These are phyloP conservation scores for Aplocera efformata DNA, from an alignment of 2,888 invertebrate species.

Conservation along the genomic window DNA sequence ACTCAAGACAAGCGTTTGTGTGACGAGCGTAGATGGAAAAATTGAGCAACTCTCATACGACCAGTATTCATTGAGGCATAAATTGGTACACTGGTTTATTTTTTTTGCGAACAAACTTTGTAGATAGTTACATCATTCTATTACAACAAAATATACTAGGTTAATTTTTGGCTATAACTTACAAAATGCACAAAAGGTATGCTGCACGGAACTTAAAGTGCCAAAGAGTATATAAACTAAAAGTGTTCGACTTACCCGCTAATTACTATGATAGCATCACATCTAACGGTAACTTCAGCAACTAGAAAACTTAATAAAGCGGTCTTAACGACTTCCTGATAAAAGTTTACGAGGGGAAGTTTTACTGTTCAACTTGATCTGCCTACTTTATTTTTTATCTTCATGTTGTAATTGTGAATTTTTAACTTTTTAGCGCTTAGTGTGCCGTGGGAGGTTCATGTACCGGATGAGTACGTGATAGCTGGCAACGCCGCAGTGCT, in stretches of 20 bases:
- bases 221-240: neutral
- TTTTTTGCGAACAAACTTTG: too few species aligned
- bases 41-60: too few species aligned
- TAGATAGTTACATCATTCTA: too few species aligned
- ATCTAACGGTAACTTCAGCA: neutral
- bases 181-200: too few species aligned
- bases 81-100: too few species aligned
- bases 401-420: neutral
- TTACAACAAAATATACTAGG: too few species aligned
- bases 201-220: too few species aligned
- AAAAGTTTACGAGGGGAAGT: neutral
- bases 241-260: neutral
- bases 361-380: neutral
- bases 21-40: too few species aligned
- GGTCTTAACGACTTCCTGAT: slow-evolving; percentile 3
- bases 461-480: slow-evolving; percentile 95
- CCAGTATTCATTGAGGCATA: too few species aligned
- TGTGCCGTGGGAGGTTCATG: slow-evolving; percentile 93
- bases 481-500: slow-evolving; percentile 94
- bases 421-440: slow-evolving; percentile 82
- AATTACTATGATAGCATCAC: slow-evolving; percentile 2
- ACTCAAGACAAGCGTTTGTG: too few species aligned
- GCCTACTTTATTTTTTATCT: slow-evolving; percentile 2
- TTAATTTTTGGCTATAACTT: too few species aligned
- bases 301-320: slow-evolving; percentile 3